phyloP scores from a whole-genome alignment of 1,140 invertebrate genomes.

The Pogonomyrmex californicus region DNA sequence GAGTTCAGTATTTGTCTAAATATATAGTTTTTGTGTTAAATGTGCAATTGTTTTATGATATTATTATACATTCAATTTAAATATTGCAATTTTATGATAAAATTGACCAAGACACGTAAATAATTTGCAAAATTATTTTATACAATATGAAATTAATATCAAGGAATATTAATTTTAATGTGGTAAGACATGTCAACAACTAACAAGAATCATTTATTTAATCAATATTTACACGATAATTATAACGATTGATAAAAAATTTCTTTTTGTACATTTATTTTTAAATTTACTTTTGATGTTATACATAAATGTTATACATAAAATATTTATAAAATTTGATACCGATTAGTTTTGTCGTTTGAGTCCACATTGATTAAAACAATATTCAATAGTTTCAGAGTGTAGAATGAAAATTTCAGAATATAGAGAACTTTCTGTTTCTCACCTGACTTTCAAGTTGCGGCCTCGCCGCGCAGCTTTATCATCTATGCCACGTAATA shows the following conservation, averaged over 20 bases:
- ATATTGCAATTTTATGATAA: neutral
- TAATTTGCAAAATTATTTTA: neutral
- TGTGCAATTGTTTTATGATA: neutral
- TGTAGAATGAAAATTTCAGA: neutral
- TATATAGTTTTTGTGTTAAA: conserved; percentile 34
- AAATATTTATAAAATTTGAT: neutral
- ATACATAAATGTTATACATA: neutral
- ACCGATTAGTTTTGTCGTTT: neutral
- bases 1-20: conserved; percentile 17
- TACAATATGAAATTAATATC: neutral
- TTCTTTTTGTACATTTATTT: neutral
- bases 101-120: neutral
- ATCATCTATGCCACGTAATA: too few species aligned
- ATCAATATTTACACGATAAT: conserved; percentile 5
- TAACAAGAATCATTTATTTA: neutral
- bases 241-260: neutral
- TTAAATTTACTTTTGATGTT: neutral
- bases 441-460: neutral
- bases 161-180: neutral
- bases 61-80: neutral
- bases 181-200: neutral
- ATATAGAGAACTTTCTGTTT: neutral
- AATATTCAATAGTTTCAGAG: neutral
- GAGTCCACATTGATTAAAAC: neutral
- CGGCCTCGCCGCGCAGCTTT: neutral